Conservation (phyloP, 2,888 invertebrate species). For the Tiliacea aurago region DNA sequence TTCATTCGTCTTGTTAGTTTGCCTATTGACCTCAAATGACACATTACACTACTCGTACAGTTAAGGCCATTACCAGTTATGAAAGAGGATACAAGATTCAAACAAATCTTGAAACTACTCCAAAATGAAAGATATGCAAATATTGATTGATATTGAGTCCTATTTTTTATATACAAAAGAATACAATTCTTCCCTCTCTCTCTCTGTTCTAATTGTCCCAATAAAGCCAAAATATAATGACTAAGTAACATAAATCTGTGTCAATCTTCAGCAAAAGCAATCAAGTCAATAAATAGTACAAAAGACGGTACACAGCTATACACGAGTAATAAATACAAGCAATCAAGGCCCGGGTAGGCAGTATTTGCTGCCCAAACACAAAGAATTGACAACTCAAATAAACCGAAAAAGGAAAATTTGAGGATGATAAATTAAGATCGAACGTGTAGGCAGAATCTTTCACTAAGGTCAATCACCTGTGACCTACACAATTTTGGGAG, state of each 20-base stretch:
- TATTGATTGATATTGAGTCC: too few species aligned
- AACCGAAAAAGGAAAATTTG: conserved; percentile 40
- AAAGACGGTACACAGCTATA: conserved; percentile 15
- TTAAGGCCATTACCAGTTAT: background rate
- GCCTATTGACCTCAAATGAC: conserved; percentile 10
- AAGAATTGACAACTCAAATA: conserved; percentile 46
- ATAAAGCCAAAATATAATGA: background rate
- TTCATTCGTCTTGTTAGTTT: background rate
- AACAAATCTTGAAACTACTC: background rate
- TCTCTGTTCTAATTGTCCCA: background rate
- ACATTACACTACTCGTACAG: background rate
- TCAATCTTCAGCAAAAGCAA: conserved; percentile 14
- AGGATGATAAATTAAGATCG: conserved; percentile 33
- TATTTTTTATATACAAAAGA: background rate
- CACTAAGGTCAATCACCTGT: conserved; percentile 40
- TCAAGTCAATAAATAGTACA: conserved; percentile 11
- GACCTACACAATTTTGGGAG: conserved; percentile 20
- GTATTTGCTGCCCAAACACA: conserved; percentile 22
- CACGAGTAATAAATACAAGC: conserved; percentile 15
- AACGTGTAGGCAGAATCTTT: conserved; percentile 19
- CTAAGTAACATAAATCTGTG: background rate
- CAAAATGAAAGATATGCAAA: too few species aligned
- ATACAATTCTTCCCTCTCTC: background rate
- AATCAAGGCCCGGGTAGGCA: conserved; percentile 36
- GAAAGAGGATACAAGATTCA: background rate